Base-by-base conservation (phyloP, 2,888 invertebrate genomes). In the Drosophila anomelani region DNA sequence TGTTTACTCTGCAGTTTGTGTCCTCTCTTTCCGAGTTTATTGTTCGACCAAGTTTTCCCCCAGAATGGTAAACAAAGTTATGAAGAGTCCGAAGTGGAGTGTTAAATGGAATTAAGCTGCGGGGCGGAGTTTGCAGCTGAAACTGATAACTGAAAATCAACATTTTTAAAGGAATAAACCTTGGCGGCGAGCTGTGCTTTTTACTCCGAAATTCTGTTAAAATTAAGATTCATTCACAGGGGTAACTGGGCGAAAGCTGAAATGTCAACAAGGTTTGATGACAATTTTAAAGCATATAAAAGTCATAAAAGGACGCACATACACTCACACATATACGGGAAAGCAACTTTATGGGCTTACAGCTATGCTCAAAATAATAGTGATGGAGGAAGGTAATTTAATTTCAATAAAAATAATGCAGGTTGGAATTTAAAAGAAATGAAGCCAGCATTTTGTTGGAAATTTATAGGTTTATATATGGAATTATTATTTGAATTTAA, bases 241-340 rank as follows among this genome's bases (percentile, higher is more conserved):
- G 32, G 32, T 53, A 29, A 43, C 53, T 15, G 46, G 26, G 36
- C 26, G 12, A 44, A 55, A 69, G 62, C 75, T 38, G 66, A 75
- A 77, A 69, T 60, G 66, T 51, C 60, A 71, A 79, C 80, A 66
- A 74, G 57, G 63, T 67, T 55, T 75, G 62, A 69, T 69, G 64
- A 62, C 61, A 66, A 72, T 76, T 72, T 75, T 61, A 66, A 77
- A 62, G 83, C 80, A 54, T 71, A 78, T 75, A 80, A 83, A 72
- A 67, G 76, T 68, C 79, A 79, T 83, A 83, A 83, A 86, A 78
- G 78, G 78, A 68, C 70, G 73, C 71, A 71, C 69, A 59, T 46
- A 36, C 17, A 44, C 29, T 15, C 29, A 13, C 41, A 23, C 23
- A 36, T 49, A 66, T 8, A 15, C n/a, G 12, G 32, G 13, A 23